Evolutionary conservation across 2,113 vertebrate species (phyloP).

Genomic region (Coptodon bakossiorum): DNA sequence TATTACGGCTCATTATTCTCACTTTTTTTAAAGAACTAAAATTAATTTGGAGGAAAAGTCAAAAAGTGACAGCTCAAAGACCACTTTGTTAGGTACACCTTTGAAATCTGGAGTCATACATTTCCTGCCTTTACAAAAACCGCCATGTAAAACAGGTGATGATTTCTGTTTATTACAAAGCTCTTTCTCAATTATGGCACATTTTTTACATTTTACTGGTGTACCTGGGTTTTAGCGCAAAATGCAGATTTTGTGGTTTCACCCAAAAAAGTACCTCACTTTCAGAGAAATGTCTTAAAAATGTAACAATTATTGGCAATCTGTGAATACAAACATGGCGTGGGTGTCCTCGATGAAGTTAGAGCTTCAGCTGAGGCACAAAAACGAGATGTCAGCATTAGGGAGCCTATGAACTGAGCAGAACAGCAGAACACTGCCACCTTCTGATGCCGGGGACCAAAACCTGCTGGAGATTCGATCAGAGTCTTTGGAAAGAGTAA

Average conservation of each 20-base stretch:
- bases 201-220: neutral
- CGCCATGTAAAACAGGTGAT: neutral
- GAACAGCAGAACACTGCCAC: slow-evolving; percentile 3
- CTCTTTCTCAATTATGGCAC: neutral
- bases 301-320: neutral
- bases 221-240: neutral
- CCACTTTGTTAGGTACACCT: neutral
- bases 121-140: neutral
- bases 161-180: neutral
- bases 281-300: neutral
- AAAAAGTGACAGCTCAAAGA: neutral
- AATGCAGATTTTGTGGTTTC: neutral
- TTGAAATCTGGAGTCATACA: neutral
- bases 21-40: neutral
- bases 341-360: neutral
- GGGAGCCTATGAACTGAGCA: neutral
- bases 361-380: neutral
- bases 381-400: neutral
- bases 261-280: neutral
- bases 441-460: neutral
- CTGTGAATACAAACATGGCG: neutral
- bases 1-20: neutral
- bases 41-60: neutral
- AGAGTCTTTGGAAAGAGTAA: neutral
- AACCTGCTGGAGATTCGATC: neutral